Percentiles rank a stretch among this genome's conserved stretches.
Evolutionary conservation across 2,888 invertebrate genomes (phyloP).

Genomic region (Yponomeuta sedellus): DNA sequence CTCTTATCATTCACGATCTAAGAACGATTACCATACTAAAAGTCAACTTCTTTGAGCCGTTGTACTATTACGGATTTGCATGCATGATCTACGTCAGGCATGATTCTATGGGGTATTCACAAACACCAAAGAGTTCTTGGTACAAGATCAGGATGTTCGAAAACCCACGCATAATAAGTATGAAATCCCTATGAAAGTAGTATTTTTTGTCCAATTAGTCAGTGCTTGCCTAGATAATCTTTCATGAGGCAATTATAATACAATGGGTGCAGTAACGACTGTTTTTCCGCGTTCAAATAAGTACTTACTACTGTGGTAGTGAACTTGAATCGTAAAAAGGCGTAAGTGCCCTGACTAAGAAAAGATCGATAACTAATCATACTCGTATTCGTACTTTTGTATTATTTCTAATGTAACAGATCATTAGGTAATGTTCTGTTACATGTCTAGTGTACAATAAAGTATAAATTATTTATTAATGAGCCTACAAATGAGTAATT

Average conservation of each 20-base stretch:
- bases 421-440: too few relatives aligned
- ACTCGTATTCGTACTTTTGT: too few relatives aligned
- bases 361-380: too few relatives aligned
- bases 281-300: background rate
- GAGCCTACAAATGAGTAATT: too few relatives aligned
- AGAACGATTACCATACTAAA: too few relatives aligned
- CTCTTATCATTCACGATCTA: too few relatives aligned
- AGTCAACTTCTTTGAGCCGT: too few relatives aligned
- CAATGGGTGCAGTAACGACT: background rate
- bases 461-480: background rate
- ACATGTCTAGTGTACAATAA: background rate
- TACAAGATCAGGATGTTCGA: constrained; percentile 55
- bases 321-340: constrained; percentile 1
- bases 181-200: constrained; percentile 49
- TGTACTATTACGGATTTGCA: constrained; percentile 43
- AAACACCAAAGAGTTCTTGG: constrained; percentile 43
- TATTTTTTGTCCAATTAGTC: constrained; percentile 33
- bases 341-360: background rate
- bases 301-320: background rate
- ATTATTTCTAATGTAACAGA: too few relatives aligned
- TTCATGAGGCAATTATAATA: background rate
- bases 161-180: constrained; percentile 41
- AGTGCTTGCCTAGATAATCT: background rate
- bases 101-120: constrained; percentile 52
- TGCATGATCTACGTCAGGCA: constrained; percentile 41